Evolutionary conservation across 1,140 invertebrate genomes (phyloP).

Genomic region (Orchesella cincta): DNA sequence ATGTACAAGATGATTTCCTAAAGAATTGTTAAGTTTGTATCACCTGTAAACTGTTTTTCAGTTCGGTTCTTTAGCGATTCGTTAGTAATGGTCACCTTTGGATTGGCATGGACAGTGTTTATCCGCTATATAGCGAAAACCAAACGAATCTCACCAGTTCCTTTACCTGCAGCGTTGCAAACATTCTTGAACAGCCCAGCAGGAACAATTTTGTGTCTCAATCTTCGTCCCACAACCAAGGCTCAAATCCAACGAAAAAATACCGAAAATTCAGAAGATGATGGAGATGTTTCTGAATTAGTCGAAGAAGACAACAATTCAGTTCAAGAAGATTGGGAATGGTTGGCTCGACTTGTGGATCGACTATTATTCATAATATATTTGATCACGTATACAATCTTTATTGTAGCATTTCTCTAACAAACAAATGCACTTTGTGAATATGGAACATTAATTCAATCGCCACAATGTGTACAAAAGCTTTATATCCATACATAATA

Average conservation of each 20-base stretch:
- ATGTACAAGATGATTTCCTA: not conserved
- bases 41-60: constrained; percentile 22
- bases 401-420: constrained; percentile 43
- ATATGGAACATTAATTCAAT: not conserved
- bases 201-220: constrained; percentile 45
- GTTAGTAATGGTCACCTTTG: constrained; percentile 46
- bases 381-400: constrained; percentile 42
- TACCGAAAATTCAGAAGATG: not conserved
- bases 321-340: constrained; percentile 47
- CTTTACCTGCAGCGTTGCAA: constrained; percentile 40
- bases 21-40: not conserved
- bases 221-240: constrained; percentile 35
- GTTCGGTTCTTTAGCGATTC: constrained; percentile 49
- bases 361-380: constrained; percentile 48
- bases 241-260: not conserved
- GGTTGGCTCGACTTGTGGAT: constrained; percentile 48
- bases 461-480: not conserved
- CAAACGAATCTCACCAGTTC: constrained; percentile 43
- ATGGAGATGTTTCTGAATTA: constrained; percentile 38
- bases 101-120: constrained; percentile 48
- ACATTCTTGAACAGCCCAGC: constrained; percentile 38
- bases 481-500: not conserved
- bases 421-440: not conserved
- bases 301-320: constrained; percentile 13
- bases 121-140: constrained; percentile 46